Evolutionary conservation across 1,140 invertebrate species (phyloP).

Genomic region (Cardiocondyla obscurior): DNA sequence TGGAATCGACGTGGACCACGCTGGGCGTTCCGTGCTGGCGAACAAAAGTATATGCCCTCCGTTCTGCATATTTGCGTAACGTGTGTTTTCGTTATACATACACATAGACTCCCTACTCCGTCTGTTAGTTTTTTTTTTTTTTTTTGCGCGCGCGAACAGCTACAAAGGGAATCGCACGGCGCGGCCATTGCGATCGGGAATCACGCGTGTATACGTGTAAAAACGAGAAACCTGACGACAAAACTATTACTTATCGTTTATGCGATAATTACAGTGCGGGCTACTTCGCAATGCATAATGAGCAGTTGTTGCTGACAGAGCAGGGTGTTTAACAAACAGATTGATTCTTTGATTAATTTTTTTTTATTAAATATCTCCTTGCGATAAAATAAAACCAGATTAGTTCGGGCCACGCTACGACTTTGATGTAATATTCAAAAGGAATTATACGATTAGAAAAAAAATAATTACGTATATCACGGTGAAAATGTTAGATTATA

Average conservation of each 20-base stretch:
- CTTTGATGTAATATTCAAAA: not conserved
- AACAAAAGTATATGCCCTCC: constrained; percentile 59
- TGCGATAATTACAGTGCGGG: constrained; percentile 6
- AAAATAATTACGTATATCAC: constrained; percentile 1
- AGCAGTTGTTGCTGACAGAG: not conserved
- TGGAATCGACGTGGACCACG: constrained; percentile 18
- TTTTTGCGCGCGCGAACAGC: constrained; percentile 8
- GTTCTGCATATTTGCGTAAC: constrained; percentile 39
- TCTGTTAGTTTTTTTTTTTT: no score
- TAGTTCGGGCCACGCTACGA: not conserved
- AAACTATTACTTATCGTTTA: constrained; percentile 26
- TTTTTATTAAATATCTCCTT: constrained; percentile 7
- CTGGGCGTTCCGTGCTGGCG: constrained; percentile 31
- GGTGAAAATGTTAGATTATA: not conserved
- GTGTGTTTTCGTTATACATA: not conserved
- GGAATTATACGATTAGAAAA: not conserved
- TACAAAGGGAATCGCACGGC: constrained; percentile 40
- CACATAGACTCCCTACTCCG: not conserved
- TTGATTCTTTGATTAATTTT: not conserved
- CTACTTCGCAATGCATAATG: not conserved
- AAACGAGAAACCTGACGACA: constrained; percentile 4
- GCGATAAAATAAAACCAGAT: not conserved
- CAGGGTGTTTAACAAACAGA: constrained; percentile 7
- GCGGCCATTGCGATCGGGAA: constrained; percentile 39
- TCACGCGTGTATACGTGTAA: not conserved